Evolutionary conservation across 2,888 invertebrate species (phyloP).

Genomic region (Atethmia centrago): DNA sequence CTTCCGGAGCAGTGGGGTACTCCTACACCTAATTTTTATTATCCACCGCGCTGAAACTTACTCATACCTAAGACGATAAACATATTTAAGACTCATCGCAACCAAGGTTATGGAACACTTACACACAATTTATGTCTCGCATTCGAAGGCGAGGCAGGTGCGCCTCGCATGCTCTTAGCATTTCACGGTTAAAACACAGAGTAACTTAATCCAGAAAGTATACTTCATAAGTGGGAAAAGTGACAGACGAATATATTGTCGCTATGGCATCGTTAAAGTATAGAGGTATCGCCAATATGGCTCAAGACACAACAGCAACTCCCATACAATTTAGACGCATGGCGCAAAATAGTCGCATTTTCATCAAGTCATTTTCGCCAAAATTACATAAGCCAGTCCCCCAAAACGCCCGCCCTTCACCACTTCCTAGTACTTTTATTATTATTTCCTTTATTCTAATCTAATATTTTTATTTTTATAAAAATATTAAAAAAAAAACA

Average conservation of each 20-base stretch:
- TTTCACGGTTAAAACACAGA: conserved; percentile 22
- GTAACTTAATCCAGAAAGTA: conserved; percentile 12
- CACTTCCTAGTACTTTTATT: no score
- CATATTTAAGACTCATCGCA: conserved; percentile 47
- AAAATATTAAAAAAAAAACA: no score
- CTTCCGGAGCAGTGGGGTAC: no score
- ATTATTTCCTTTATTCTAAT: no score
- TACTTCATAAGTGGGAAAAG: background rate
- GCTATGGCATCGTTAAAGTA: no score
- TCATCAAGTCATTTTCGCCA: no score
- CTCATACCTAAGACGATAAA: background rate
- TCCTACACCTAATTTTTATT: conserved; percentile 7
- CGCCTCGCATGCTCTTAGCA: conserved; percentile 37
- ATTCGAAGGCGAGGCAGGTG: conserved; percentile 54
- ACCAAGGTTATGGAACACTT: conserved; percentile 31
- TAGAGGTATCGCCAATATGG: background rate
- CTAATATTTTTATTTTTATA: no score
- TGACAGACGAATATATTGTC: background rate
- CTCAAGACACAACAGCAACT: no score
- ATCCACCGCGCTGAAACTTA: background rate
- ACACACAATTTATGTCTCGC: conserved; percentile 47
- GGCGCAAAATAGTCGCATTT: no score
- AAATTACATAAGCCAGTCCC: no score
- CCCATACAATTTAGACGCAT: no score
- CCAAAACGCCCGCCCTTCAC: no score